A percentile compares a stretch with the other conserved stretches of the same genome.
phyloP scores from a whole-genome alignment of 2,113 vertebrate genomes.

The Carettochelys insculpta region DNA sequence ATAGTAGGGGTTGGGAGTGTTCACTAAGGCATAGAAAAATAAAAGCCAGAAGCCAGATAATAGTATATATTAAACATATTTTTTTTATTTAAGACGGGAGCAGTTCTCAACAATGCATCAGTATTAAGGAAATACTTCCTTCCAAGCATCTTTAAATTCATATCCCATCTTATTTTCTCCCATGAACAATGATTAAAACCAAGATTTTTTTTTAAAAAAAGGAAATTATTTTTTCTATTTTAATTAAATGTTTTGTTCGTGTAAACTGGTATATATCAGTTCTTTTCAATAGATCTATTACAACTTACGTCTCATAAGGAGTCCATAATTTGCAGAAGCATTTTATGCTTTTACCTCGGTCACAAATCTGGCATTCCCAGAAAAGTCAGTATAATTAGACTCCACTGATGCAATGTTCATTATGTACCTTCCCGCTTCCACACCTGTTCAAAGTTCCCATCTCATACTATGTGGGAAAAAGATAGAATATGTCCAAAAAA shows the following conservation, averaged over 20 bases:
- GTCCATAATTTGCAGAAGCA: not conserved
- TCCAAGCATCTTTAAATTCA: not conserved
- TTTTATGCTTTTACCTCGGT: rapidly evolving
- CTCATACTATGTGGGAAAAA: not conserved
- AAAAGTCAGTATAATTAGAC: rapidly evolving
- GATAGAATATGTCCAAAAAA: not conserved
- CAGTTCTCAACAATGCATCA: not conserved
- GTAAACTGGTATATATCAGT: no score
- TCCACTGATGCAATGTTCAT: not conserved
- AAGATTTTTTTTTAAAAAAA: not conserved
- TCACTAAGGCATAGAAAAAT: not conserved
- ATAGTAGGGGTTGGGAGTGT: not conserved
- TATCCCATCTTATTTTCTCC: not conserved
- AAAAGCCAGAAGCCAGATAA: not conserved
- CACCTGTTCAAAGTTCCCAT: not conserved
- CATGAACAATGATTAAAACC: not conserved
- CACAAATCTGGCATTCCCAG: not conserved
- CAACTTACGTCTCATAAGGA: not conserved
- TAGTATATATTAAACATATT: not conserved
- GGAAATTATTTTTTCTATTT: not conserved
- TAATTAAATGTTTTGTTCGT: not conserved
- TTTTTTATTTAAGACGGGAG: not conserved
- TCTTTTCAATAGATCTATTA: no score
- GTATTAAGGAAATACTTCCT: not conserved
- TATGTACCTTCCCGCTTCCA: not conserved